phyloP scores from a whole-genome alignment of 2,888 invertebrate genomes.

The Pherbina coryleti region DNA sequence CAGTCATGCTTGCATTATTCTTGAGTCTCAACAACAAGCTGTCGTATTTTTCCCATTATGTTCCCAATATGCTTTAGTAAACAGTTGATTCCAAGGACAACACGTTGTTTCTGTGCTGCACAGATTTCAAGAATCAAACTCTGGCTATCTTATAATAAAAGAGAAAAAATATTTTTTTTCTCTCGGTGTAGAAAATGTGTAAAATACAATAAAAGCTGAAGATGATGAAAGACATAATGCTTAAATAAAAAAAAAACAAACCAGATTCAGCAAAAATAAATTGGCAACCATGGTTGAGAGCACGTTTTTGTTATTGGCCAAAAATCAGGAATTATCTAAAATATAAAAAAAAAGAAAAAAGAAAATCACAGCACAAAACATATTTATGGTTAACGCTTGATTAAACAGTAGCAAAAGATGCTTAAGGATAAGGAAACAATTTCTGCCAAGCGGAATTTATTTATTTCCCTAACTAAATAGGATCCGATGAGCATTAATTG shows the following conservation, averaged over 20 bases:
- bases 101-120: background rate
- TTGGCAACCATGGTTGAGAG: background rate
- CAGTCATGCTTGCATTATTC: background rate
- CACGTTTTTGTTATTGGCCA: too few relatives aligned
- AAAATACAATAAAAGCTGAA: background rate
- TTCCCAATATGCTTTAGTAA: slow-evolving; percentile 6
- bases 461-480: too few relatives aligned
- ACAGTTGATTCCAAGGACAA: slow-evolving; percentile 20
- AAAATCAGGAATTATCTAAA: too few relatives aligned
- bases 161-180: background rate
- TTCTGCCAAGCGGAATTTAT: too few relatives aligned
- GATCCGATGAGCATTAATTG: too few relatives aligned
- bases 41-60: background rate
- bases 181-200: background rate
- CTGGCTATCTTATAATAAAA: background rate
- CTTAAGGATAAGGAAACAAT: background rate
- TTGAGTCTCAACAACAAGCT: background rate
- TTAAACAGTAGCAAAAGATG: background rate
- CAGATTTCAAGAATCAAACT: slow-evolving; percentile 19
- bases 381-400: slow-evolving; percentile 2
- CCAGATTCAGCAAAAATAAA: background rate
- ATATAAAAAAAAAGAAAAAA: background rate
- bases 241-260: background rate
- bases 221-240: slow-evolving; percentile 4
- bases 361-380: background rate